Percentiles rank a stretch among this genome's conserved stretches.
These are phyloP conservation scores for Drosophila tani DNA, from an alignment of 1,140 invertebrate species.

Conservation along the genomic window DNA sequence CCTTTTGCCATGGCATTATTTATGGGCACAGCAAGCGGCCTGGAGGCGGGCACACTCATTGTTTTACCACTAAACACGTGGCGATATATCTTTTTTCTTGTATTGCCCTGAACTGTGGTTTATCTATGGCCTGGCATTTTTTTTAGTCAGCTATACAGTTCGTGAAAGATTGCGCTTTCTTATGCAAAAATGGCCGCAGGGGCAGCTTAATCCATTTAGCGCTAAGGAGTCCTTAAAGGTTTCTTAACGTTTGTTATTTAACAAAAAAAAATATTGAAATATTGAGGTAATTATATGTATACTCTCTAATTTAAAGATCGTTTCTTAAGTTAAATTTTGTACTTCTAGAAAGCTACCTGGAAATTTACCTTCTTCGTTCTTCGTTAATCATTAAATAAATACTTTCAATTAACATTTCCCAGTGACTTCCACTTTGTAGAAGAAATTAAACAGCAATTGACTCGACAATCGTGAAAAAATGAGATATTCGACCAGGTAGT, in stretches of 20 bases:
- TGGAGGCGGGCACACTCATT: conserved; percentile 15
- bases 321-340: too few relatives aligned
- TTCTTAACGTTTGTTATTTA: not conserved
- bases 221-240: not conserved
- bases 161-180: conserved; percentile 30
- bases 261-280: too few relatives aligned
- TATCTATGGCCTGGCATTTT: conserved; percentile 25
- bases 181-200: conserved; percentile 19
- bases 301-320: too few relatives aligned
- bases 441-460: conserved; percentile 6
- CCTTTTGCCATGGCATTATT: conserved; percentile 43
- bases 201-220: conserved; percentile 1
- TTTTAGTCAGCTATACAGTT: conserved; percentile 5
- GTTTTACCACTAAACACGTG: conserved; percentile 46
- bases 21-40: conserved; percentile 45
- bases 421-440: not conserved
- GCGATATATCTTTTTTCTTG: conserved; percentile 44
- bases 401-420: not conserved
- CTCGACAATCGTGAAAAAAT: not conserved
- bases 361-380: not conserved
- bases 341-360: too few relatives aligned
- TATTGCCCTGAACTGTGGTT: conserved; percentile 13
- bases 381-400: not conserved
- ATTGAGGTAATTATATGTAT: too few relatives aligned
- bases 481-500: not conserved